phyloP scores from a whole-genome alignment of 2,113 vertebrate species.

The Helogale parvula region DNA sequence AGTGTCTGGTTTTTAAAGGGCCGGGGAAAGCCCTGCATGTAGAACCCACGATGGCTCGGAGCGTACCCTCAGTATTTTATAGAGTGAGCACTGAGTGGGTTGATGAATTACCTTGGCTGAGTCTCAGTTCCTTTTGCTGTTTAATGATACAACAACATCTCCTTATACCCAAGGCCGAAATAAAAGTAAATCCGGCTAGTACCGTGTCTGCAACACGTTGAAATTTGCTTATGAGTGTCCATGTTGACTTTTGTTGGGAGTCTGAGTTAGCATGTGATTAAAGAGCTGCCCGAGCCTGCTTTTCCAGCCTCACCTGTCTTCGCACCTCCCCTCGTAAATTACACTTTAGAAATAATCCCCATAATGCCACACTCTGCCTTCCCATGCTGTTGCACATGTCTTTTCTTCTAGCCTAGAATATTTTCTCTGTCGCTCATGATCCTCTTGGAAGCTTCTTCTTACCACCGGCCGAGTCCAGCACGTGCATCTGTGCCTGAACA shows the following conservation, averaged over 20 bases:
- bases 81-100: neutral
- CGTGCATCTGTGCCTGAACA: neutral
- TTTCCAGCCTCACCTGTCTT: neutral
- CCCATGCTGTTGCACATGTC: neutral
- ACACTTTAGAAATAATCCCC: neutral
- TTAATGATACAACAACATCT: neutral
- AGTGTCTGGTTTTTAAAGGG: neutral
- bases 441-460: neutral
- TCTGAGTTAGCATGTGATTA: neutral
- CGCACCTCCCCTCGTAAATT: neutral
- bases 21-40: neutral
- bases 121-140: neutral
- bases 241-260: neutral
- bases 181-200: neutral
- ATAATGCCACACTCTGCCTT: neutral
- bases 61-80: neutral
- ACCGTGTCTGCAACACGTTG: neutral
- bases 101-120: neutral
- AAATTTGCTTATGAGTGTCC: neutral
- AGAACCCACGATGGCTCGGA: neutral
- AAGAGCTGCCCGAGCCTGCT: neutral
- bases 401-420: neutral
- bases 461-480: neutral
- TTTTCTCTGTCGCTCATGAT: neutral
- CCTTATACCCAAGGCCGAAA: neutral